These are phyloP conservation scores for Pterophyllum scalare DNA, from an alignment of 2,113 vertebrate species.

Conservation along the genomic window DNA sequence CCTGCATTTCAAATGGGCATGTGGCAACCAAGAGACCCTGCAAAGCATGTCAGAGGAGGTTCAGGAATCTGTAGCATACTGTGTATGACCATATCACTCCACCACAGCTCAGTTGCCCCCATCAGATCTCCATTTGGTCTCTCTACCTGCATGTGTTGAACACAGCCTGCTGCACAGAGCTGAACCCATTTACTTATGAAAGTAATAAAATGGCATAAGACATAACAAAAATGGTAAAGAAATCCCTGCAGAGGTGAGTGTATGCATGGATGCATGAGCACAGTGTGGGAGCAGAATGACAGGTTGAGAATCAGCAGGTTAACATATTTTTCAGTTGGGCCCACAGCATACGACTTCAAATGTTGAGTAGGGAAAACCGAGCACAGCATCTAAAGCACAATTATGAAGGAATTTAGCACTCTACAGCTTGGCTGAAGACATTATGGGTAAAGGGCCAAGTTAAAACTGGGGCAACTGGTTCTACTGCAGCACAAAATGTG, in stretches of 20 bases:
- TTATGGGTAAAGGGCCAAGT: slow-evolving; percentile 21
- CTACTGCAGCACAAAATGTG: slow-evolving; percentile 49
- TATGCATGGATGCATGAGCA: slow-evolving; percentile 38
- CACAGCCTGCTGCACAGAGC: slow-evolving; percentile 23
- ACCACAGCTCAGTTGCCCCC: background rate
- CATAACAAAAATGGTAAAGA: slow-evolving; percentile 26
- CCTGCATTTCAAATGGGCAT: background rate
- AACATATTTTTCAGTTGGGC: slow-evolving; percentile 30
- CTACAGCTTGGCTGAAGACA: slow-evolving; percentile 21
- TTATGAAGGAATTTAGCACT: slow-evolving; percentile 22
- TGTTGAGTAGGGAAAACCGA: background rate
- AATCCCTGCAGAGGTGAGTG: slow-evolving; percentile 31
- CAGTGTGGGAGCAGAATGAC: slow-evolving; percentile 52
- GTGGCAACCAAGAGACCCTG: slow-evolving; percentile 7
- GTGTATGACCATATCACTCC: slow-evolving; percentile 7
- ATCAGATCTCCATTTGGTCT: slow-evolving; percentile 7
- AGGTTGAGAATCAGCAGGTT: slow-evolving; percentile 73
- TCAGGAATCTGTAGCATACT: slow-evolving; percentile 40
- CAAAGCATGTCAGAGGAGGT: slow-evolving; percentile 41
- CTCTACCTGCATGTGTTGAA: slow-evolving; percentile 38
- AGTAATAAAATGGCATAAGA: slow-evolving; percentile 25
- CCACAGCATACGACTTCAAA: slow-evolving; percentile 9
- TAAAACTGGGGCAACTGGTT: slow-evolving; percentile 55
- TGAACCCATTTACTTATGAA: slow-evolving; percentile 16
- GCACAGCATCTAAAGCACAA: background rate